Conservation (phyloP, 2,888 invertebrate species). For the Phortica okadai region DNA sequence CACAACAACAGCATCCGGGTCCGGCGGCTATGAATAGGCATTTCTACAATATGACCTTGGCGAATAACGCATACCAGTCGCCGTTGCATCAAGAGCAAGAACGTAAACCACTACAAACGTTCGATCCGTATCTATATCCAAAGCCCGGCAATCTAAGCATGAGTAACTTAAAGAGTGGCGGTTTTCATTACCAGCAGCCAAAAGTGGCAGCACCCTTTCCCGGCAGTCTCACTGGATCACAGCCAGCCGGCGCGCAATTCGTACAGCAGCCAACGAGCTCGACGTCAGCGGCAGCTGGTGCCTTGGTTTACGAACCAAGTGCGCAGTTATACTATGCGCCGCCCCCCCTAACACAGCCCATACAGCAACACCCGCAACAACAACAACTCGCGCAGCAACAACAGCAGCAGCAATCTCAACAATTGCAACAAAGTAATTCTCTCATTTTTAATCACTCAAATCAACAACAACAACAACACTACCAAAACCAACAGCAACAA, state of each 20-base stretch:
- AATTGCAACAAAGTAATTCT: conserved; percentile 70
- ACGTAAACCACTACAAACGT: conserved; percentile 72
- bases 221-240: conserved; percentile 24
- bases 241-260: conserved; percentile 42
- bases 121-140: conserved; percentile 73
- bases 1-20: conserved; percentile 47
- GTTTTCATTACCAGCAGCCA: conserved; percentile 50
- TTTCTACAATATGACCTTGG: conserved; percentile 57
- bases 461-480: conserved; percentile 53
- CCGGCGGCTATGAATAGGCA: conserved; percentile 61
- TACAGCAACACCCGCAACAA: conserved; percentile 56
- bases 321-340: conserved; percentile 64
- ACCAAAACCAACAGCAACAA: conserved; percentile 44
- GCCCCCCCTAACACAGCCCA: conserved; percentile 45
- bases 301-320: conserved; percentile 58
- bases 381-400: conserved; percentile 52
- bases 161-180: conserved; percentile 37
- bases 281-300: conserved; percentile 40
- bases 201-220: conserved; percentile 19
- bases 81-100: conserved; percentile 53
- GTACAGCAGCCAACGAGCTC: conserved; percentile 39
- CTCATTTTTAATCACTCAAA: conserved; percentile 69
- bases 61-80: conserved; percentile 11
- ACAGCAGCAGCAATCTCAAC: conserved; percentile 44
- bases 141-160: conserved; percentile 61